Percentiles rank a stretch among this genome's conserved stretches.
Conservation (phyloP, 2,797 vertebrate genomes). For the Clarias fuscus region DNA sequence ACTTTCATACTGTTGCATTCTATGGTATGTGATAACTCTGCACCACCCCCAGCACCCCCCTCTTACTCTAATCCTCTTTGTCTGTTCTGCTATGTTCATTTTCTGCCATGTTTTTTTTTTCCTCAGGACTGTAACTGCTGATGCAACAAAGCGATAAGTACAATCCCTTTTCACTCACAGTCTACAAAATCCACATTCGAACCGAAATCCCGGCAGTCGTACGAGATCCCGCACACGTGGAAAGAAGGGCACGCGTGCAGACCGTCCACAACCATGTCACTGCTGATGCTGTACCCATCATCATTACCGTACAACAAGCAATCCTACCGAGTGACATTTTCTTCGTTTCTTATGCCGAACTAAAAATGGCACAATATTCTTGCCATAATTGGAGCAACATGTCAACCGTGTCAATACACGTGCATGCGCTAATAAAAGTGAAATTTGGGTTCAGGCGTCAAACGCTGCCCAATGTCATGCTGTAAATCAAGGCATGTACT, state of each 20-base stretch:
- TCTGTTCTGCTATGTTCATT: slow-evolving; percentile 52
- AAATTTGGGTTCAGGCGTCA: neutral
- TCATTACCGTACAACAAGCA: slow-evolving; percentile 5
- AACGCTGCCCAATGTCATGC: neutral
- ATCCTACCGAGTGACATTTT: neutral
- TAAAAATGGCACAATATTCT: slow-evolving; percentile 12
- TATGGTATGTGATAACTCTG: slow-evolving; percentile 28
- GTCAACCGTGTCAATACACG: slow-evolving; percentile 14
- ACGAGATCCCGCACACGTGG: neutral
- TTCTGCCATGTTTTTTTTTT: slow-evolving; percentile 44
- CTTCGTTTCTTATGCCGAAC: slow-evolving; percentile 13
- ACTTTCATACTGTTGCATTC: neutral
- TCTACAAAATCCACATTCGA: slow-evolving; percentile 28
- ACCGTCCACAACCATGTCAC: neutral
- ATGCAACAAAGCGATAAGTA: slow-evolving; percentile 72
- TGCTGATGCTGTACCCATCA: slow-evolving; percentile 4
- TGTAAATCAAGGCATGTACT: neutral
- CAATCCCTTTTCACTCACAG: slow-evolving; percentile 60
- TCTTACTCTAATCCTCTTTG: slow-evolving; percentile 33
- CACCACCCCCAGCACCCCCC: slow-evolving; percentile 37
- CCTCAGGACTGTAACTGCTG: slow-evolving; percentile 69
- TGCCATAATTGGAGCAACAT: slow-evolving; percentile 5
- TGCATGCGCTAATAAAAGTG: slow-evolving; percentile 21
- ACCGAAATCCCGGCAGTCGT: slow-evolving; percentile 20
- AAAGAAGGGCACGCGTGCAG: neutral